Conservation (phyloP, 1,140 invertebrate genomes). For the Apolygus lucorum region DNA sequence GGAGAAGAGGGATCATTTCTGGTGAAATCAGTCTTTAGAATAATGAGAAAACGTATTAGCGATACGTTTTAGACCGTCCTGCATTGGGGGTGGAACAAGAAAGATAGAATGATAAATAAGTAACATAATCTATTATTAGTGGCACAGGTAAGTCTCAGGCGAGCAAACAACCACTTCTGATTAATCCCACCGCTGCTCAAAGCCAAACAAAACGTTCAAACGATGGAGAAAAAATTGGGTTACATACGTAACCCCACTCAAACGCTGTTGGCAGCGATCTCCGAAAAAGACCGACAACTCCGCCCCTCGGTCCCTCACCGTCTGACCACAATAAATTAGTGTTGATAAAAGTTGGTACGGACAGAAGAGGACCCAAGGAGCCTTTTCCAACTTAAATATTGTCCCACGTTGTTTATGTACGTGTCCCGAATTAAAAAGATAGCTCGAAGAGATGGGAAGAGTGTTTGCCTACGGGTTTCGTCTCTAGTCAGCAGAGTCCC, state of each 20-base stretch:
- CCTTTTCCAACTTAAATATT: constrained; percentile 9
- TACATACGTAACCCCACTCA: neutral
- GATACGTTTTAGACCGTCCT: no score
- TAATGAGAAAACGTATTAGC: no score
- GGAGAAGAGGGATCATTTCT: no score
- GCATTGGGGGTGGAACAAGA: no score
- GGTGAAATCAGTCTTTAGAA: no score
- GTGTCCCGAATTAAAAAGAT: constrained; percentile 22
- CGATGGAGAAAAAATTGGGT: no score
- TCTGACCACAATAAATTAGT: neutral
- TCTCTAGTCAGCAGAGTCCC: neutral
- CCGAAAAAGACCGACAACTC: neutral
- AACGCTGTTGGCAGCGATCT: neutral
- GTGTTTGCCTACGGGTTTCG: neutral
- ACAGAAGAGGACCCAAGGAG: neutral
- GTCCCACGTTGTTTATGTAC: constrained; percentile 18
- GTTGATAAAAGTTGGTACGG: neutral
- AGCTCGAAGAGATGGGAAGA: neutral
- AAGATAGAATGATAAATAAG: no score
- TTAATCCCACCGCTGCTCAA: no score
- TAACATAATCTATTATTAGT: no score
- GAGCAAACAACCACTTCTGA: no score
- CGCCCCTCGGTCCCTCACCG: neutral
- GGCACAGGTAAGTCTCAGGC: no score
- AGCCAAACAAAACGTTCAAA: no score